phyloP scores from a whole-genome alignment of 2,888 invertebrate species.

The Drosophila mimica region DNA sequence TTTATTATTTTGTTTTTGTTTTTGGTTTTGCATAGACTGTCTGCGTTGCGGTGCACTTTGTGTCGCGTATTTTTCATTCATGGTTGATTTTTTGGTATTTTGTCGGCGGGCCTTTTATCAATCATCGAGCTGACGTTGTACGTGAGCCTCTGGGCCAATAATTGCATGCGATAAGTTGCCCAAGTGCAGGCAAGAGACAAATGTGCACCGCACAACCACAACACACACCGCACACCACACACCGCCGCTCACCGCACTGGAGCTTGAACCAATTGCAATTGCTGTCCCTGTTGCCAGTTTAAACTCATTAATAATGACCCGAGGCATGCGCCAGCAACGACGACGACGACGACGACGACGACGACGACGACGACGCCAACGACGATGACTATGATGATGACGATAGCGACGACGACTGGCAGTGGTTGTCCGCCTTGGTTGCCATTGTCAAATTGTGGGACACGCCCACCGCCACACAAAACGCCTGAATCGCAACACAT shows the following conservation, averaged over 20 bases:
- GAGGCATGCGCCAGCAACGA: constrained; percentile 50
- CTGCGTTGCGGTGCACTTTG: constrained; percentile 61
- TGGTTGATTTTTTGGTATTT: constrained; percentile 74
- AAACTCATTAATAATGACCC: constrained; percentile 78
- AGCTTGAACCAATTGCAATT: constrained; percentile 20
- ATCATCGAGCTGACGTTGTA: constrained; percentile 69
- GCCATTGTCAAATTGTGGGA: constrained; percentile 69
- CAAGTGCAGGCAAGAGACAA: constrained; percentile 58
- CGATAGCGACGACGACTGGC: constrained; percentile 23
- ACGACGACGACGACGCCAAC: constrained; percentile 12
- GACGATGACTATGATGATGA: constrained; percentile 9
- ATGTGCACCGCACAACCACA: constrained; percentile 29
- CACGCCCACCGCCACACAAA: constrained; percentile 70
- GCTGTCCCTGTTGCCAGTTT: constrained; percentile 60
- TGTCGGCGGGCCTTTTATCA: constrained; percentile 77
- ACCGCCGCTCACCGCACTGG: background rate
- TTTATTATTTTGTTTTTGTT: background rate
- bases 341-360: constrained; percentile 7
- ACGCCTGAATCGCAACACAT: constrained; percentile 57
- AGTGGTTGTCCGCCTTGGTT: constrained; percentile 53
- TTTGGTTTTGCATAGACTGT: constrained; percentile 66
- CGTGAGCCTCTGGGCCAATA: constrained; percentile 75
- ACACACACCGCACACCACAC: constrained; percentile 1
- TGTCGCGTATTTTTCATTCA: constrained; percentile 70
- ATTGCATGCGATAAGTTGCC: constrained; percentile 79